These are phyloP conservation scores for Etia nguti DNA, from an alignment of 2,113 vertebrate species.

Conservation along the genomic window DNA sequence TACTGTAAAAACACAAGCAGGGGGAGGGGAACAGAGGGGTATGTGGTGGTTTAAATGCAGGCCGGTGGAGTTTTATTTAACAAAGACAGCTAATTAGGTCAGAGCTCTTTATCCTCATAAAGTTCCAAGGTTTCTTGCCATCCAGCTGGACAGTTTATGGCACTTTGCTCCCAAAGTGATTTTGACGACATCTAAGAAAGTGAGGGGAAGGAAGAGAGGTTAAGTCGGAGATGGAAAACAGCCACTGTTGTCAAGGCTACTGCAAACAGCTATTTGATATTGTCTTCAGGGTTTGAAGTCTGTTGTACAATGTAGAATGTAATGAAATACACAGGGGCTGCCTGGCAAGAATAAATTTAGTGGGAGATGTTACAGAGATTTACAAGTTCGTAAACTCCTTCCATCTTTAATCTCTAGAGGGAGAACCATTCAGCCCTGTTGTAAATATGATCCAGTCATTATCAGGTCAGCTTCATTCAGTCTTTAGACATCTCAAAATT, in stretches of 20 bases:
- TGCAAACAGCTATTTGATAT: background rate
- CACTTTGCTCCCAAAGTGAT: slow-evolving; percentile 8
- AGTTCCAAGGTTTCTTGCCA: slow-evolving; percentile 14
- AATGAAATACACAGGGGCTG: background rate
- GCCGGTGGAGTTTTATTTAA: slow-evolving; percentile 61
- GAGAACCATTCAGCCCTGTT: background rate
- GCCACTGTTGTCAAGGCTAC: background rate
- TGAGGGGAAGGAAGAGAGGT: background rate
- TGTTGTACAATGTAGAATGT: background rate
- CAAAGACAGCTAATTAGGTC: slow-evolving; percentile 67
- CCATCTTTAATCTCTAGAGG: background rate
- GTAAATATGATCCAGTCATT: background rate
- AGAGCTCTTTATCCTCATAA: slow-evolving; percentile 43
- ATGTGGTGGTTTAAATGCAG: slow-evolving; percentile 43
- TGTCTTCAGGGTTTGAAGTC: background rate
- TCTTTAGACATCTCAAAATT: background rate
- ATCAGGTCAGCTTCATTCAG: background rate
- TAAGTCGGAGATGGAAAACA: background rate
- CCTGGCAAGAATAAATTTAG: background rate
- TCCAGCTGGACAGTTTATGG: background rate
- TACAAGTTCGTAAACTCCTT: background rate
- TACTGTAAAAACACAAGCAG: slow-evolving; percentile 61
- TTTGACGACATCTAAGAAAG: background rate
- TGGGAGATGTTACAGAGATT: background rate
- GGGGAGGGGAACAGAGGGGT: background rate